Percentiles rank a stretch among this genome's conserved stretches.
phyloP scores from a whole-genome alignment of 2,797 vertebrate species.

The Australoheros facetus region DNA sequence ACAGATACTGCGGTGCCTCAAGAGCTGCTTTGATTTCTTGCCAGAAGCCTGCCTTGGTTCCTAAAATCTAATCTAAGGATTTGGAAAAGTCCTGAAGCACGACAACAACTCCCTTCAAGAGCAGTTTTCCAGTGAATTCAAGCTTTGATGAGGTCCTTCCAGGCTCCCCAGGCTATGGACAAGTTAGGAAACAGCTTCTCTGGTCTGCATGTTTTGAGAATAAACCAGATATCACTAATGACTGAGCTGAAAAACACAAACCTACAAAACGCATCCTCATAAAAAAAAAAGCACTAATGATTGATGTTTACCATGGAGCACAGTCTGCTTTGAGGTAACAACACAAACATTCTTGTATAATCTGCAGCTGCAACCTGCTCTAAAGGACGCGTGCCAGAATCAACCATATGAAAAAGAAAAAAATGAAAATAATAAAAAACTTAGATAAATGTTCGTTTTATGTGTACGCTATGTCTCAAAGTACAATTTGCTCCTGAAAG shows the following conservation, averaged over 20 bases:
- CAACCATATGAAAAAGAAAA: background rate
- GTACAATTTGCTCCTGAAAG: background rate
- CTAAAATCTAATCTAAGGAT: slow-evolving; percentile 71
- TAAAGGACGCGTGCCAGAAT: slow-evolving; percentile 6
- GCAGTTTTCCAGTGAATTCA: slow-evolving; percentile 43
- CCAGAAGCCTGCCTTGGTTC: slow-evolving; percentile 58
- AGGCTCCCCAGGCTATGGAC: slow-evolving; percentile 27
- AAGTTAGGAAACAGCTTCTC: slow-evolving; percentile 7
- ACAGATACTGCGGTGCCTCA: slow-evolving; percentile 66
- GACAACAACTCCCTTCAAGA: slow-evolving; percentile 47
- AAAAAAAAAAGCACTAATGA: slow-evolving; percentile 66
- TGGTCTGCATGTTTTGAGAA: slow-evolving; percentile 43
- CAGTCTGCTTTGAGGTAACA: slow-evolving; percentile 55
- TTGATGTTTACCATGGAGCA: slow-evolving; percentile 65
- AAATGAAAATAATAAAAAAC: background rate
- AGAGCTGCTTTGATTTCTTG: slow-evolving; percentile 69
- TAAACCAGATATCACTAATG: slow-evolving; percentile 67
- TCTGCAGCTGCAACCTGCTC: slow-evolving; percentile 54
- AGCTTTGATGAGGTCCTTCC: slow-evolving; percentile 29
- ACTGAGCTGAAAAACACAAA: slow-evolving; percentile 59
- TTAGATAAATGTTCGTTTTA: background rate
- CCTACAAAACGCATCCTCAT: slow-evolving; percentile 60
- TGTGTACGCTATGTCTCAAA: background rate
- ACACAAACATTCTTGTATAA: slow-evolving; percentile 47
- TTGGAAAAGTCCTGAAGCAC: slow-evolving; percentile 54